Evolutionary conservation across 2,888 invertebrate genomes (phyloP).

Genomic region (Gastrophysa polygoni): DNA sequence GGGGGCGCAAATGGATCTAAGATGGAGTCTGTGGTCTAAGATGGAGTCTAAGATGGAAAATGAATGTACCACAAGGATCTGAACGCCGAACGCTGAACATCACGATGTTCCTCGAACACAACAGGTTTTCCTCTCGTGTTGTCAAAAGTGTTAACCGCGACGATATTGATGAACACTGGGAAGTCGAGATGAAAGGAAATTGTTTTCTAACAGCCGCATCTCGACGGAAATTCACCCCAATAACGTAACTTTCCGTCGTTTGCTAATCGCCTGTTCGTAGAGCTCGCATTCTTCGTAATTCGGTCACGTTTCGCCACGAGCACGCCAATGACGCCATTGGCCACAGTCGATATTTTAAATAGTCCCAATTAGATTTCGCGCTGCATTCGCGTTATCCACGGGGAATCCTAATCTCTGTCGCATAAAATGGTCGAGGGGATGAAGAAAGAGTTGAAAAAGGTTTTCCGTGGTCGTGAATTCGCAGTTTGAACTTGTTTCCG

Average conservation of each 20-base stretch:
- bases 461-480: no score
- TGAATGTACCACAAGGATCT: no score
- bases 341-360: constrained; percentile 35
- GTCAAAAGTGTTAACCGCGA: neutral
- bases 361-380: constrained; percentile 34
- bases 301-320: constrained; percentile 23
- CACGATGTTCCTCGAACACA: no score
- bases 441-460: neutral
- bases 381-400: constrained; percentile 21
- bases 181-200: neutral
- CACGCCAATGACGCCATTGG: constrained; percentile 28
- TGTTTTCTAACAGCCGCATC: neutral
- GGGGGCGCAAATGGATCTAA: no score
- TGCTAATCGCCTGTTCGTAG: neutral
- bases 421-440: neutral
- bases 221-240: neutral
- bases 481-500: no score
- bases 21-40: no score
- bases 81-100: no score
- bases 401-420: constrained; percentile 21
- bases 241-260: neutral
- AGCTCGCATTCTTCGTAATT: neutral
- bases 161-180: neutral
- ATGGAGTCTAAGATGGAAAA: no score
- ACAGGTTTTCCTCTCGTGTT: no score